A percentile compares a stretch with the other conserved stretches of the same genome.
phyloP scores from a whole-genome alignment of 1,140 invertebrate genomes.

The Zaprionus africanus region DNA sequence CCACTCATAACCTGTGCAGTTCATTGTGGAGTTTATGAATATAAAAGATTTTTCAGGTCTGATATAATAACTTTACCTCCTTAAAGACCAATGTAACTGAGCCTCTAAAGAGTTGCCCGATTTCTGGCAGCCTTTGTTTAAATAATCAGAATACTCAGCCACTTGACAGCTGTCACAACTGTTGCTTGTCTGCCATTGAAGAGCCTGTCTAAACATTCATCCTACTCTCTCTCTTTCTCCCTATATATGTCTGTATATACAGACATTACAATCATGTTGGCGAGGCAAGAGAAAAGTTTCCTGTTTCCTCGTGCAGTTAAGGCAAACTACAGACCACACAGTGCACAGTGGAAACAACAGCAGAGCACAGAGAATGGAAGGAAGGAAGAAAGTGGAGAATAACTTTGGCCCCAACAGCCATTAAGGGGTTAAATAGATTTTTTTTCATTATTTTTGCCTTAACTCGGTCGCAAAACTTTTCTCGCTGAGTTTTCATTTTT shows the following conservation, averaged over 20 bases:
- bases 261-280: not conserved
- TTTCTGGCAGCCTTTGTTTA: not conserved
- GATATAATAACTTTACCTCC: not conserved
- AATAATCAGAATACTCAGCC: constrained; percentile 6
- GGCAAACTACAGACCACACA: constrained; percentile 39
- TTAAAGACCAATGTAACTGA: not conserved
- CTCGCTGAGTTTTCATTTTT: constrained; percentile 78
- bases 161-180: constrained; percentile 42
- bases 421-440: constrained; percentile 78
- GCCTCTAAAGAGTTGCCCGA: not conserved
- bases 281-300: constrained; percentile 36
- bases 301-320: constrained; percentile 20
- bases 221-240: not conserved
- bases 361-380: not conserved
- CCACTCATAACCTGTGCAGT: no score
- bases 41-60: not conserved
- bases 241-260: not conserved
- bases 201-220: not conserved
- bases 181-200: constrained; percentile 23
- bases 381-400: constrained; percentile 32
- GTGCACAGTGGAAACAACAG: constrained; percentile 13
- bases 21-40: not conserved
- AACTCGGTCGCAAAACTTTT: constrained; percentile 59
- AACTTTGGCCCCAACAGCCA: constrained; percentile 60
- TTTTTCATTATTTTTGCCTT: constrained; percentile 55